Evolutionary conservation across 2,888 invertebrate genomes (phyloP).

Genomic region (Pachydiplax longipennis): DNA sequence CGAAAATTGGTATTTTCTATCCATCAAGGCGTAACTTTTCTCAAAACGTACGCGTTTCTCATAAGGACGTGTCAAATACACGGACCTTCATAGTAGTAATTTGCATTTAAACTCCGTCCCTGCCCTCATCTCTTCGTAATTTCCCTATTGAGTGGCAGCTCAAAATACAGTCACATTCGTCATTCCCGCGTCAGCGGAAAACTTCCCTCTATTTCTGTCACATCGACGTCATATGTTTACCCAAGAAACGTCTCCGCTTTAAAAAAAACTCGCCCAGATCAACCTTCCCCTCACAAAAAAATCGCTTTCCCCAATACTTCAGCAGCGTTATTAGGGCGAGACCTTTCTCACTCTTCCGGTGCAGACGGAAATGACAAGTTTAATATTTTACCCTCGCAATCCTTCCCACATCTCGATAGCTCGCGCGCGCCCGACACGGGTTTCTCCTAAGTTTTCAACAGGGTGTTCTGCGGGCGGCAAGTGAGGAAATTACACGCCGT

Average conservation of each 20-base stretch:
- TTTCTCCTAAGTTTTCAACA: neutral
- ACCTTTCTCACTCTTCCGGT: neutral
- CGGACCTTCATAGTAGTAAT: too few species aligned
- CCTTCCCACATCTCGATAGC: neutral
- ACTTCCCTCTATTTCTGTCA: neutral
- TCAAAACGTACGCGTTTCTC: too few species aligned
- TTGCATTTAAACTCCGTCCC: too few species aligned
- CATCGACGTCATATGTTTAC: too few species aligned
- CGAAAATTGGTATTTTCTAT: too few species aligned
- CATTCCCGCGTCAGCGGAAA: neutral
- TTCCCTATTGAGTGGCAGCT: neutral
- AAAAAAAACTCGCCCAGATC: too few species aligned
- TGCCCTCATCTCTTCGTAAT: too few species aligned
- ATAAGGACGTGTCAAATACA: too few species aligned
- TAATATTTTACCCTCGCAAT: neutral
- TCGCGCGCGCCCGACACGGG: neutral
- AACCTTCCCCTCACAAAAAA: too few species aligned
- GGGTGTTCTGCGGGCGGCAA: neutral
- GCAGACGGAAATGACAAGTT: conserved; percentile 2
- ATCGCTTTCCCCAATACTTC: too few species aligned
- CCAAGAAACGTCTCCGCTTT: too few species aligned
- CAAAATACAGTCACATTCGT: neutral
- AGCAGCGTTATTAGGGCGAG: neutral
- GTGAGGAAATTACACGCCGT: neutral
- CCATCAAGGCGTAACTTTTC: too few species aligned